Base-by-base conservation (phyloP, 2,113 vertebrate species). In the Uropsilus gracilis region DNA sequence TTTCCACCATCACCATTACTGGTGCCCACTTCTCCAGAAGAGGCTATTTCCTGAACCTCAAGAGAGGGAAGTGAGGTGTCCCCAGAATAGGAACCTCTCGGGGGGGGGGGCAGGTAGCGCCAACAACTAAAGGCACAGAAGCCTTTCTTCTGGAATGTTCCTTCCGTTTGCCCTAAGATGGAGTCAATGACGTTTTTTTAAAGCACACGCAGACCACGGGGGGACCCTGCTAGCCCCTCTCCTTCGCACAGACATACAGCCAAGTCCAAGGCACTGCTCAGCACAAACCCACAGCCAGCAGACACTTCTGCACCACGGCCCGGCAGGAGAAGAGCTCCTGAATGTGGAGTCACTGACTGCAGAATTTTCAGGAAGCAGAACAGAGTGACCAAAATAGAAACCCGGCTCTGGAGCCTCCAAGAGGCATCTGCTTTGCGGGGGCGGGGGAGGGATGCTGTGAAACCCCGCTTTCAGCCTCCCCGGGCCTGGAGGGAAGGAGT, bases 311-410 rank as follows among this genome's bases (percentile, higher is more conserved):
- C 81, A 85, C 80, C 48, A 73, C 82, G 83, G 66, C 81, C 89
- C 75, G 30, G 32, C 86, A 61, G 76, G 72, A 81, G 66, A 72
- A 34, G 90, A 17, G 18, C 64, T 84, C 13, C 94, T 91, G n/a
- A n/a, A n/a, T n/a, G n/a, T n/a, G n/a, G n/a, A 50, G 59, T 20
- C 18, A 5, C n/a, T 17, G 77, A 39, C 34, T 7, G 78, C 17
- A 82, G 95, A 91, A 94, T 57, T 96, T 95, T 96, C 37, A 83
- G 94, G 96, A 97, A 95, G 95, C 95, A 91, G 94, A 69, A 92
- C 0, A 77, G 61, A 88, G 86, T 92, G 92, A 93, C 71, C 42
- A 2, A 96, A 96, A 96, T 59, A 96, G 96, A 97, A 96, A 95
- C 75, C 80, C 85, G 16, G 20, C 61, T 14, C 48, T 55, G 92